Conservation (phyloP, 2,113 vertebrate species). For the Fulmarus glacialis region DNA sequence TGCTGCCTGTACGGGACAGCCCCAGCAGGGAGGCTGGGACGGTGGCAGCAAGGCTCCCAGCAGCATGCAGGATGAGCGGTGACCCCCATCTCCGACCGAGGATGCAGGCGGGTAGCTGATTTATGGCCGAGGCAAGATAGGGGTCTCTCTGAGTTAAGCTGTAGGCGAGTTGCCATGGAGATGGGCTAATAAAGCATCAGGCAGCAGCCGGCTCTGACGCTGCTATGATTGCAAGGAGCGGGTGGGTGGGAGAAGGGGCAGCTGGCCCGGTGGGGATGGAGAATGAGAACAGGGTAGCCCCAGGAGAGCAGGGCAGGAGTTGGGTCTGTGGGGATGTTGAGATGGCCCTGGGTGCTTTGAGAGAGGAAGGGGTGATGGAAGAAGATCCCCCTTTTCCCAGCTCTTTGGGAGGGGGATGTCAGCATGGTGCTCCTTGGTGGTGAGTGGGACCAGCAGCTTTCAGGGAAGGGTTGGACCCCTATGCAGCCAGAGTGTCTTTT, state of each 20-base stretch:
- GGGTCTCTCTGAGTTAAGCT: constrained; percentile 49
- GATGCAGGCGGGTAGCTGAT: background rate
- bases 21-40: background rate
- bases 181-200: constrained; percentile 60
- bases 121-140: constrained; percentile 2
- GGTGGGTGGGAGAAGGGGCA: background rate
- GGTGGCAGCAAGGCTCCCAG: background rate
- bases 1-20: background rate
- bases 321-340: background rate
- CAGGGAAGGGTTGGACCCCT: background rate
- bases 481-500: background rate
- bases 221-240: background rate
- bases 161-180: constrained; percentile 66
- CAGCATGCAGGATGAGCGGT: background rate
- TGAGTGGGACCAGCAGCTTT: background rate
- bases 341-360: background rate
- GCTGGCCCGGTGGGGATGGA: background rate
- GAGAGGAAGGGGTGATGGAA: background rate
- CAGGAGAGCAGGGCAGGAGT: fast-evolving
- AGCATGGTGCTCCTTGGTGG: fast-evolving
- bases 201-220: constrained; percentile 16
- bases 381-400: background rate
- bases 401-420: background rate
- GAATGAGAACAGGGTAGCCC: background rate
- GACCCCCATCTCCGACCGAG: background rate